phyloP scores from a whole-genome alignment of 2,888 invertebrate genomes.

The Drosophila emarginata region DNA sequence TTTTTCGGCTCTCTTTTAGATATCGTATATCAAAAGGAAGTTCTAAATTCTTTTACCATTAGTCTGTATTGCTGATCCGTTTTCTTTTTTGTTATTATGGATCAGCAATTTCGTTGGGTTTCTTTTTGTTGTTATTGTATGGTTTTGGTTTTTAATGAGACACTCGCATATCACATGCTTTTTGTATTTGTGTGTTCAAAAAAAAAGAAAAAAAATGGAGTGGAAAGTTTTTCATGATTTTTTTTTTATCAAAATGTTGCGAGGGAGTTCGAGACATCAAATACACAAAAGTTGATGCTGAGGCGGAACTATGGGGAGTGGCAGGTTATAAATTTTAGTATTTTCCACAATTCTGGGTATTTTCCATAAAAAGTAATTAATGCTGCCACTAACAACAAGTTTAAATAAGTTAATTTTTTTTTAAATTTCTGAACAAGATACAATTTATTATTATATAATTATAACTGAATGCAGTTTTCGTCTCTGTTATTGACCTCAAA shows the following conservation, averaged over 20 bases:
- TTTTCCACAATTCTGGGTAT: not conserved
- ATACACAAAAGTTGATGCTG: not conserved
- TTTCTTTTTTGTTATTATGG: slow-evolving; percentile 34
- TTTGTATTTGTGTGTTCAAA: not conserved
- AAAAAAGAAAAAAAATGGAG: not conserved
- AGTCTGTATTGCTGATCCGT: slow-evolving; percentile 36
- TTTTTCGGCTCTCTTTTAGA: slow-evolving; percentile 12
- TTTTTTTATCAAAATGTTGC: slow-evolving; percentile 1
- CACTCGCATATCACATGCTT: slow-evolving; percentile 14
- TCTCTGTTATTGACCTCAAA: not conserved
- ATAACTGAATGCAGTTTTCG: not conserved
- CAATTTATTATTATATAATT: not conserved
- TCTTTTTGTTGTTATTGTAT: not conserved
- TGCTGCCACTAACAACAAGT: not conserved
- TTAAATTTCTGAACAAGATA: not conserved
- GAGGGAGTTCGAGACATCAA: not conserved
- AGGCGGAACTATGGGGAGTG: not conserved
- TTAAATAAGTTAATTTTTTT: no score
- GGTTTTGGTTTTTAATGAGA: slow-evolving; percentile 1
- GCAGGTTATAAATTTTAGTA: not conserved
- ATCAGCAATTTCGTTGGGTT: slow-evolving; percentile 9
- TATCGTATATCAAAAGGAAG: slow-evolving; percentile 40
- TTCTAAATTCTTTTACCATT: slow-evolving; percentile 47
- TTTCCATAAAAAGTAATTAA: not conserved
- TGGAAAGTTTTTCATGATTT: slow-evolving; percentile 15